These are phyloP conservation scores for Euura lappo DNA, from an alignment of 1,140 invertebrate species.

Conservation along the genomic window DNA sequence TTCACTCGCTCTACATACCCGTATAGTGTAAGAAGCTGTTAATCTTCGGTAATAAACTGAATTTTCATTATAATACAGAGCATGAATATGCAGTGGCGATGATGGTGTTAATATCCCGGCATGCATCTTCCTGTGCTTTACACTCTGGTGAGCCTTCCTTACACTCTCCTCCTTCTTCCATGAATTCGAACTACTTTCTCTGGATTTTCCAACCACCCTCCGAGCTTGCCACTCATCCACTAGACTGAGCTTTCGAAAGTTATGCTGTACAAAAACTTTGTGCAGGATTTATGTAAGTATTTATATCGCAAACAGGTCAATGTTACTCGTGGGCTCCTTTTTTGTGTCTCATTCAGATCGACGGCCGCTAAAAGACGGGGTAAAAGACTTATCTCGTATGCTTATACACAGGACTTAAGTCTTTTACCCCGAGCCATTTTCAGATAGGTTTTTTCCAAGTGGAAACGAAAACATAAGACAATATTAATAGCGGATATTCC, in stretches of 20 bases:
- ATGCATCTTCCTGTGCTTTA: conserved; percentile 63
- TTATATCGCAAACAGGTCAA: too few relatives aligned
- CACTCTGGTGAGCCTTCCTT: conserved; percentile 56
- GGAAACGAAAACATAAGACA: too few relatives aligned
- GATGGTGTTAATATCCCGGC: conserved; percentile 62
- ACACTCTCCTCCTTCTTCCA: conserved; percentile 24
- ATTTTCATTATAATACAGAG: conserved; percentile 64
- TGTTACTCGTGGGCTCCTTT: too few relatives aligned
- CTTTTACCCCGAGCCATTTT: too few relatives aligned
- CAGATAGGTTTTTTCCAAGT: too few relatives aligned
- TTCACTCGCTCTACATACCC: background rate
- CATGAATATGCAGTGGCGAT: conserved; percentile 64
- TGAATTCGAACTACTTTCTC: conserved; percentile 57
- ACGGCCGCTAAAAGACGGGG: background rate
- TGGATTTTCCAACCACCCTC: conserved; percentile 49
- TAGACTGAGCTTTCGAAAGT: background rate
- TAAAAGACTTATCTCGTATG: background rate
- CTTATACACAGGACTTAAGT: too few relatives aligned
- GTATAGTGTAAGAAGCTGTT: conserved; percentile 59
- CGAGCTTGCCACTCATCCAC: background rate
- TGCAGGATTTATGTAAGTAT: too few relatives aligned
- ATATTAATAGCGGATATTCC: background rate
- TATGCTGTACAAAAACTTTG: background rate
- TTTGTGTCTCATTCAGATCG: too few relatives aligned
- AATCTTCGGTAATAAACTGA: conserved; percentile 64